phyloP scores from a whole-genome alignment of 2,113 vertebrate species.

The Stomatorhinus ivindoensis region DNA sequence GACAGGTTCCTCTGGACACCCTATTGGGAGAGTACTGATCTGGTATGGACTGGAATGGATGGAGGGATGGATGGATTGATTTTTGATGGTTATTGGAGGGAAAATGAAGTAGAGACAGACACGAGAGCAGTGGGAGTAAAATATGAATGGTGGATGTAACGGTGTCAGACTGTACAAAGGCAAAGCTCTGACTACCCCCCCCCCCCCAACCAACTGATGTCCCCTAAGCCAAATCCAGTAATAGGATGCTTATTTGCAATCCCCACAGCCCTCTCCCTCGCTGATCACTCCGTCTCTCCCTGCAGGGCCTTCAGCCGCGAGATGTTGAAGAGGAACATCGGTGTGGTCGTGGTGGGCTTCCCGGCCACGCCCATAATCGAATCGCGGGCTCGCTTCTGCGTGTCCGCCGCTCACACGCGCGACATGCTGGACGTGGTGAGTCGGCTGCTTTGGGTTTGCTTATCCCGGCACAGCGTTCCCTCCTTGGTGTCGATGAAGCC shows the following conservation, averaged over 20 bases:
- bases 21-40: neutral
- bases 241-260: neutral
- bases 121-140: neutral
- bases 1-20: neutral
- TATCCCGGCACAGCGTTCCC: neutral
- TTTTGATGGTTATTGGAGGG: neutral
- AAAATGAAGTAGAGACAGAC: neutral
- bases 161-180: neutral
- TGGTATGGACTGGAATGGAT: neutral
- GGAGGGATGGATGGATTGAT: neutral
- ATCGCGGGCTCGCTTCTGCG: slow-evolving; percentile 91
- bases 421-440: slow-evolving; percentile 88
- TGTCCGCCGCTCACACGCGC: slow-evolving; percentile 87
- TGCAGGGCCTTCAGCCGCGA: slow-evolving; percentile 87
- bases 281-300: neutral
- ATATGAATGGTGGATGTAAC: neutral
- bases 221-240: neutral
- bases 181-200: neutral
- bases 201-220: neutral
- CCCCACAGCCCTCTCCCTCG: neutral
- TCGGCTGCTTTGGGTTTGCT: slow-evolving; percentile 7
- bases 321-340: slow-evolving; percentile 91
- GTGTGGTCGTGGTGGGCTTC: slow-evolving; percentile 91
- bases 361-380: slow-evolving; percentile 95
- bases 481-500: neutral